phyloP scores from a whole-genome alignment of 2,797 vertebrate species.

The Rhinoraja longicauda region DNA sequence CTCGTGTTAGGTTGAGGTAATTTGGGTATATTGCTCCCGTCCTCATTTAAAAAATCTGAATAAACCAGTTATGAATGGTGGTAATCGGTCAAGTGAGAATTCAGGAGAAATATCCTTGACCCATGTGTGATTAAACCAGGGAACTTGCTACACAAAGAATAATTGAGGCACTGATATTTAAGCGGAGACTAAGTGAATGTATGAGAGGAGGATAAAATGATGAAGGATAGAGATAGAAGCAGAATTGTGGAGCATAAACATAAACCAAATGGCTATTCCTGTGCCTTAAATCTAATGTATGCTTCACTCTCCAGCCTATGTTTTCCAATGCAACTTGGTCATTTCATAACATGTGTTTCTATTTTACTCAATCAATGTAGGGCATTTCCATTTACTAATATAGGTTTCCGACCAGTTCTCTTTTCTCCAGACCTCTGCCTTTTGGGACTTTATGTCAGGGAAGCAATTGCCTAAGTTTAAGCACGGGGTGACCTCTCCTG shows the following conservation, averaged over 20 bases:
- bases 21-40: background rate
- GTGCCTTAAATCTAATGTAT: background rate
- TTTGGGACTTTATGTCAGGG: too few species aligned
- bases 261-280: background rate
- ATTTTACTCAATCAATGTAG: background rate
- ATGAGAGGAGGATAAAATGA: background rate
- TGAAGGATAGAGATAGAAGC: background rate
- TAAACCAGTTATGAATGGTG: background rate
- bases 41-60: too few species aligned
- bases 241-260: background rate
- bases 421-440: background rate
- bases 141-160: background rate
- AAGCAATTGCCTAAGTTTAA: background rate
- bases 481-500: background rate
- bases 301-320: background rate
- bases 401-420: background rate
- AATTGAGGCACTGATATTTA: background rate
- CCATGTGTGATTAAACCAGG: background rate
- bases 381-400: background rate
- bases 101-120: background rate
- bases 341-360: background rate
- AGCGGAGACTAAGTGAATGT: background rate
- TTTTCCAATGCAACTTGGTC: background rate
- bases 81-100: background rate
- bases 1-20: background rate